Conservation (phyloP, 2,113 vertebrate species). For the Hippocampus barbouri region DNA sequence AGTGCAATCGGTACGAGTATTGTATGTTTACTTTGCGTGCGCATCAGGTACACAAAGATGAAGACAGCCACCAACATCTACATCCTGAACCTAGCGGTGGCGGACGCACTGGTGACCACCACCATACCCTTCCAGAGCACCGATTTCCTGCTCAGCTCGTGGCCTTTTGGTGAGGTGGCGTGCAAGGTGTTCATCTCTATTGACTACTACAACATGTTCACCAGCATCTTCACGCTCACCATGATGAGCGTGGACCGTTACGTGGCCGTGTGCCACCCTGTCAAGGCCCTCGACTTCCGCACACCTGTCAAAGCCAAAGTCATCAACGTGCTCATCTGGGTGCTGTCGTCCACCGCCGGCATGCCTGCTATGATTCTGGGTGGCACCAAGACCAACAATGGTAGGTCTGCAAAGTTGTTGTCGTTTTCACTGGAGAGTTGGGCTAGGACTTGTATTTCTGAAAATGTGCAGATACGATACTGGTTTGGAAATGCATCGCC, state of each 20-base stretch:
- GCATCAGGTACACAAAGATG: conserved; percentile 93
- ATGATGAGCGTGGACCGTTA: conserved; percentile 79
- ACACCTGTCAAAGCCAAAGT: conserved; percentile 92
- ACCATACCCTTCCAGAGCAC: conserved; percentile 98
- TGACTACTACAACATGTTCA: conserved; percentile 99
- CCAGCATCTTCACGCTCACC: conserved; percentile 77
- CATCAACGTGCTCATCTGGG: conserved; percentile 94
- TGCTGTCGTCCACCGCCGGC: conserved; percentile 89
- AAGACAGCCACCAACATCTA: conserved; percentile 81
- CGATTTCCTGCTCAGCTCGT: conserved; percentile 91
- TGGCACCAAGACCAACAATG: conserved; percentile 89
- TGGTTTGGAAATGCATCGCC: too few species aligned
- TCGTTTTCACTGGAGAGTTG: too few species aligned
- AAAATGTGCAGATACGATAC: too few species aligned
- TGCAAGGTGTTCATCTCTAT: conserved; percentile 97
- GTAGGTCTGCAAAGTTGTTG: conserved; percentile 49
- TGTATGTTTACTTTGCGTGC: neutral
- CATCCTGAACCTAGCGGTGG: conserved; percentile 94
- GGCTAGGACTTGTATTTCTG: too few species aligned
- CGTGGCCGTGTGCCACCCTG: conserved; percentile 73
- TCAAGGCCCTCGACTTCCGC: conserved; percentile 89
- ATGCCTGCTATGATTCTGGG: conserved; percentile 93
- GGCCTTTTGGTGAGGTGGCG: conserved; percentile 91
- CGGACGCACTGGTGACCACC: conserved; percentile 91
- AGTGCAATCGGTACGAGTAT: too few species aligned